Evolutionary conservation across 2,888 invertebrate genomes (phyloP).

Genomic region (Leptinotarsa peninsularis): DNA sequence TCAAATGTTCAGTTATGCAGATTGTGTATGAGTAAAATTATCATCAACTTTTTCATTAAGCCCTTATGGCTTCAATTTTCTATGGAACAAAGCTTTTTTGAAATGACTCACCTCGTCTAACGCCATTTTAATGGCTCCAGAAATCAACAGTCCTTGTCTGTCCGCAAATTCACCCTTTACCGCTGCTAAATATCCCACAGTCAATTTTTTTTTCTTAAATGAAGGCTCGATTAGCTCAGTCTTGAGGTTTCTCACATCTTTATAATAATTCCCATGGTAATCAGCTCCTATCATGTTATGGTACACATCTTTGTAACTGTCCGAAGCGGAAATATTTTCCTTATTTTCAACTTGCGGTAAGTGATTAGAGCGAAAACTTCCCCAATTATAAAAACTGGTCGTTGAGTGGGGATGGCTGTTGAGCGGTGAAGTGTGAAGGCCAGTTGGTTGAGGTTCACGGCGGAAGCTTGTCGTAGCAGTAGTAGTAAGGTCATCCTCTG

Average conservation of each 20-base stretch:
- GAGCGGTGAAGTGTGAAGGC: neutral
- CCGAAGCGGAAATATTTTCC: slow-evolving; percentile 1
- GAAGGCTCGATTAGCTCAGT: slow-evolving; percentile 70
- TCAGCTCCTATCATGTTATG: slow-evolving; percentile 16
- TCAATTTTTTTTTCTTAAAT: slow-evolving; percentile 73
- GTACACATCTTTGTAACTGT: slow-evolving; percentile 18
- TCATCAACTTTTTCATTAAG: too few relatives aligned
- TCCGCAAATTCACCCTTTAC: slow-evolving; percentile 78
- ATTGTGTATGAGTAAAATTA: too few relatives aligned
- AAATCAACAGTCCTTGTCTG: slow-evolving; percentile 87
- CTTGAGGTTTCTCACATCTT: slow-evolving; percentile 56
- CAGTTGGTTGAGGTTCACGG: slow-evolving; percentile 10
- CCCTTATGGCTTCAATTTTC: too few relatives aligned
- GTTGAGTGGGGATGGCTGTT: slow-evolving; percentile 17
- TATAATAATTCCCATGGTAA: slow-evolving; percentile 3
- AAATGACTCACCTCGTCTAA: slow-evolving; percentile 76
- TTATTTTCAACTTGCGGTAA: slow-evolving; percentile 2
- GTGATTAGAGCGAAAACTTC: neutral
- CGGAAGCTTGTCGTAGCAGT: slow-evolving; percentile 13
- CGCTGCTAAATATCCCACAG: slow-evolving; percentile 88
- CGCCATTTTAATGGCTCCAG: slow-evolving; percentile 91
- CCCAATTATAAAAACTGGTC: neutral
- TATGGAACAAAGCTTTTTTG: too few relatives aligned
- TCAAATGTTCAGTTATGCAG: too few relatives aligned
- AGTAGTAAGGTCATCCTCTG: slow-evolving; percentile 38